Percentiles rank a stretch among this genome's conserved stretches.
These are phyloP conservation scores for Ashinkailepas kermadecensis DNA, from an alignment of 2,888 invertebrate genomes.

Conservation along the genomic window DNA sequence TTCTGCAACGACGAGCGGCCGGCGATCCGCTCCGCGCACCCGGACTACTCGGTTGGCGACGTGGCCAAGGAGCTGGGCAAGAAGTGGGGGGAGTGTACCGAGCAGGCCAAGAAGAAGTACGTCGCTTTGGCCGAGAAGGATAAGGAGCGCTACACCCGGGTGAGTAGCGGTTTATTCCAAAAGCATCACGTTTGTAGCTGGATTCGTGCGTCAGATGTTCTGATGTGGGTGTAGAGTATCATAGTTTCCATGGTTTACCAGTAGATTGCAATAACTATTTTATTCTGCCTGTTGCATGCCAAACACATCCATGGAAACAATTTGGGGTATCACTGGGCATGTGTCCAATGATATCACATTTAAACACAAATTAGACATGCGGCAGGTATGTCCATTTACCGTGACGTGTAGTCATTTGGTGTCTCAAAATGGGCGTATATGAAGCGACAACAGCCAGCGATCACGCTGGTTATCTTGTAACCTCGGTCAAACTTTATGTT, in stretches of 20 bases:
- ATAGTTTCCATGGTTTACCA: no score
- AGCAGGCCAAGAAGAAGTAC: slow-evolving; percentile 41
- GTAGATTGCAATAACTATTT: no score
- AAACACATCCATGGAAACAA: background rate
- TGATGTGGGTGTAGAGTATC: no score
- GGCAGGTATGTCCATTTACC: no score
- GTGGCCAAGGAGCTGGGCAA: slow-evolving; percentile 48
- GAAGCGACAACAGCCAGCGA: no score
- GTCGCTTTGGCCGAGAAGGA: slow-evolving; percentile 45
- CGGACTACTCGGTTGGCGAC: slow-evolving; percentile 49
- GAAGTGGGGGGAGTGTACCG: slow-evolving; percentile 42
- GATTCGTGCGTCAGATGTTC: background rate
- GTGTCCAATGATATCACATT: no score
- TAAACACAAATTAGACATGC: no score
- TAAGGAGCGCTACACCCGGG: slow-evolving; percentile 44
- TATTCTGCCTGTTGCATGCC: no score
- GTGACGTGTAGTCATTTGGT: no score
- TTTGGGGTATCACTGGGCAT: background rate
- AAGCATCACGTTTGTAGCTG: background rate
- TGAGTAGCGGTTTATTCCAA: background rate
- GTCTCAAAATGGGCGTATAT: no score
- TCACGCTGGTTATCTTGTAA: no score
- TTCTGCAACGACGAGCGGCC: slow-evolving; percentile 51
- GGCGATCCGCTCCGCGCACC: slow-evolving; percentile 46
- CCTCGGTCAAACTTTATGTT: no score